These are phyloP conservation scores for Aspidiotus rigidus DNA, from an alignment of 2,888 invertebrate species.

Conservation along the genomic window DNA sequence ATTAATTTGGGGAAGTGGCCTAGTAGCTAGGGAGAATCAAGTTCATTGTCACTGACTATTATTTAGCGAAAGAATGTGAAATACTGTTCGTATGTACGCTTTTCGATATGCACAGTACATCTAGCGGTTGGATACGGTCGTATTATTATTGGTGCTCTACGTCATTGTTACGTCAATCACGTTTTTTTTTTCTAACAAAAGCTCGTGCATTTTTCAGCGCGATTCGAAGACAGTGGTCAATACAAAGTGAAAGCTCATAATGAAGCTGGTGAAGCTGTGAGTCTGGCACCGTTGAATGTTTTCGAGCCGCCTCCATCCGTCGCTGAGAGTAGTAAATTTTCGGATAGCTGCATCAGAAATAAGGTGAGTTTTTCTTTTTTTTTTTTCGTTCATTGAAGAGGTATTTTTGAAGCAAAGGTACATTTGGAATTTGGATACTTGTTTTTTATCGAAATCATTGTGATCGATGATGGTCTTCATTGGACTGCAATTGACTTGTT, in stretches of 20 bases:
- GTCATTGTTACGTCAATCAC: no score
- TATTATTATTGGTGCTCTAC: no score
- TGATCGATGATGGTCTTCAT: no score
- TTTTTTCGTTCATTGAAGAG: no score
- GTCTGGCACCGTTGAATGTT: slow-evolving; percentile 68
- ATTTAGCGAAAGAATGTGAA: background rate
- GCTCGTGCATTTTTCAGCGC: slow-evolving; percentile 20
- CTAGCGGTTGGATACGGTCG: no score
- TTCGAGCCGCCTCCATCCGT: slow-evolving; percentile 45
- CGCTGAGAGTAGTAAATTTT: slow-evolving; percentile 13
- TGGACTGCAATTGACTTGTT: no score
- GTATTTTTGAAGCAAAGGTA: no score
- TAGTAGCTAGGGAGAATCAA: background rate
- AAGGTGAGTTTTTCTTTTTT: slow-evolving; percentile 1
- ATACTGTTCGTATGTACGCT: no score
- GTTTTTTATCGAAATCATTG: background rate
- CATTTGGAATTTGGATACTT: background rate
- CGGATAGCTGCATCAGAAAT: slow-evolving; percentile 16
- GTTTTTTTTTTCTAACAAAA: no score
- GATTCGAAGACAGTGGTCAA: slow-evolving; percentile 56
- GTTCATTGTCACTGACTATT: background rate
- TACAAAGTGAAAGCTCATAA: slow-evolving; percentile 67
- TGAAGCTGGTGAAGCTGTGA: slow-evolving; percentile 70
- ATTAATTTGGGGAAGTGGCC: no score
- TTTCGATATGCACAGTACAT: no score